These are phyloP conservation scores for Centruroides vittatus DNA, from an alignment of 1,140 invertebrate genomes.

Conservation along the genomic window DNA sequence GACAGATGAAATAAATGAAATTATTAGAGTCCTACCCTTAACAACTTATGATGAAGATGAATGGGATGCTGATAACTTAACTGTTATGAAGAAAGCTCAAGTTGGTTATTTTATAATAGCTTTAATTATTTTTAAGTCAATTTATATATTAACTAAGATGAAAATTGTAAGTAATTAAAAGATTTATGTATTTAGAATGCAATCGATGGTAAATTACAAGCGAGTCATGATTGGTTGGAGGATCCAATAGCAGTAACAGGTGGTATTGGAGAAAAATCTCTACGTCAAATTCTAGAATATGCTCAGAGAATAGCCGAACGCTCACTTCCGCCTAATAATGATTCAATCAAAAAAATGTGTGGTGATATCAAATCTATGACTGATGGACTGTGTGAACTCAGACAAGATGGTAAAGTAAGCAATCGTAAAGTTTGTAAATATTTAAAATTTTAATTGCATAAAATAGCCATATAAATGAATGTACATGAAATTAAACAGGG, in stretches of 20 bases:
- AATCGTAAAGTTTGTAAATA: not conserved
- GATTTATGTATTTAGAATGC: slow-evolving; percentile 45
- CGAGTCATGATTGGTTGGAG: slow-evolving; percentile 82
- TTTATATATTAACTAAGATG: no score
- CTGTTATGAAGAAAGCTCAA: slow-evolving; percentile 67
- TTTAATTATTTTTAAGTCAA: no score
- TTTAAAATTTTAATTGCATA: not conserved
- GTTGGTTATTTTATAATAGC: slow-evolving; percentile 7
- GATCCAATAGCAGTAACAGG: slow-evolving; percentile 77
- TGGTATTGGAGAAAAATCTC: slow-evolving; percentile 81
- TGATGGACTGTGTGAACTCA: slow-evolving; percentile 72
- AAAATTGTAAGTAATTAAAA: not conserved
- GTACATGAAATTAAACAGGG: slow-evolving; percentile 23
- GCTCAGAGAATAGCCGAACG: slow-evolving; percentile 66
- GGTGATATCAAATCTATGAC: slow-evolving; percentile 74
- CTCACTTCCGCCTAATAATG: slow-evolving; percentile 63
- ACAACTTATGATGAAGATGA: slow-evolving; percentile 98
- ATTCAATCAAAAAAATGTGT: slow-evolving; percentile 56
- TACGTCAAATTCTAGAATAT: slow-evolving; percentile 75
- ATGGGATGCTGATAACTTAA: slow-evolving; percentile 86
- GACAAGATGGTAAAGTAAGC: slow-evolving; percentile 53
- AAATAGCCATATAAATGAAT: no score
- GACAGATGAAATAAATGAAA: slow-evolving; percentile 97
- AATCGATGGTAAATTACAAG: slow-evolving; percentile 73
- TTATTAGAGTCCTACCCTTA: slow-evolving; percentile 89